Evolutionary conservation across 2,113 vertebrate genomes (phyloP), one percentile per base, ranked within the genome.

Genomic region (Hippoglossus stenolepis): DNA sequence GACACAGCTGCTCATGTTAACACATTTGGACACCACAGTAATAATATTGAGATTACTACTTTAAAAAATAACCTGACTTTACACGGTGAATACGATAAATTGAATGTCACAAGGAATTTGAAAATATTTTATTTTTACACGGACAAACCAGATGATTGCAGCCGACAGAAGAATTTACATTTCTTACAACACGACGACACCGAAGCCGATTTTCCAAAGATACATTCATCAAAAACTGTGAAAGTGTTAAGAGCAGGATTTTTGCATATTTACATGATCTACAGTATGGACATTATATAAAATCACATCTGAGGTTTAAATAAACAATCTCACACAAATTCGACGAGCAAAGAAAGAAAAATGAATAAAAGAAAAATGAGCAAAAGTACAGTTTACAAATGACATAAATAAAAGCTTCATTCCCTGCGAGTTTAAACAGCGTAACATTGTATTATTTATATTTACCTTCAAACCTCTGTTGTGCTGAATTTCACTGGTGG

Each of bases 81-180:
- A n/a, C 18, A 57, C 2, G 20, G 15, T 2, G 1, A 7, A n/a
- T 53, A 20, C 9, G 17, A n/a, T n/a, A 6, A n/a, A 10, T 53
- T 8, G 8, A 8, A 53, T 4, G 17, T 17, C 14, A 70, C 40
- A 17, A 3, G 13, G 14, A 23, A 61, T 85, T 60, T 73, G 23
- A 53, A 65, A 26, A 23, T 65, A 26, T 47, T 71, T 78, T 28
- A 53, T 40, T 45, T 76, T 60, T 83, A 47, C 66, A 70, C 65
- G 62, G 73, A 76, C 43, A 85, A 80, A 78, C 18, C 69, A 31
- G 67, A 72, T 35, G 18, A 59, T 73, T 28, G 64, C 24, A 83
- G 8, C 63, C 67, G 58, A 73, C 49, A 28, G 26, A 5, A 70
- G 3, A 68, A 75, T 71, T 58, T 35, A 79, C 18, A 76, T 82